Evolutionary conservation across 1,140 invertebrate genomes (phyloP).

Genomic region (Atta cephalotes): DNA sequence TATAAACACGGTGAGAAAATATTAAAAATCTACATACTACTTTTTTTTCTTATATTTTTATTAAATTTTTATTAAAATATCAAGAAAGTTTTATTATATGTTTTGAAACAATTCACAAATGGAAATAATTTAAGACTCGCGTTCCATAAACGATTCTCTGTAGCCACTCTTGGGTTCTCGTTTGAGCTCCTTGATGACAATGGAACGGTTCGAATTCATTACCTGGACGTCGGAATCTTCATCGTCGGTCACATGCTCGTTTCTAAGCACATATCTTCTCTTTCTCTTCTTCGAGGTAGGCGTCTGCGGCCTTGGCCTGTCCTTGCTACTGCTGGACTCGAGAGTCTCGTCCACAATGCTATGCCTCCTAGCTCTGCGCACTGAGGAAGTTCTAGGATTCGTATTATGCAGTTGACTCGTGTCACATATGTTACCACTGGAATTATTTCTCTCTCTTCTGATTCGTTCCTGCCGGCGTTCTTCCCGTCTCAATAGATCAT

Average conservation of each 20-base stretch:
- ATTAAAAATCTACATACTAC: background rate
- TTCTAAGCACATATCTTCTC: conserved; percentile 56
- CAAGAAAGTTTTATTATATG: background rate
- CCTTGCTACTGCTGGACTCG: conserved; percentile 68
- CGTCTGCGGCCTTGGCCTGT: conserved; percentile 74
- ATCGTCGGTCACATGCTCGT: conserved; percentile 82
- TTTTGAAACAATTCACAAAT: background rate
- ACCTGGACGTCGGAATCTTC: conserved; percentile 82
- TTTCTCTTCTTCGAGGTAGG: conserved; percentile 75
- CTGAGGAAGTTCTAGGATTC: background rate
- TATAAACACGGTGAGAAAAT: background rate
- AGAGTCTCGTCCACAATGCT: conserved; percentile 60
- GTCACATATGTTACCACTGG: conserved; percentile 43
- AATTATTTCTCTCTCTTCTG: conserved; percentile 61
- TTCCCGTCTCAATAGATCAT: conserved; percentile 79
- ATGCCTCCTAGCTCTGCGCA: conserved; percentile 26
- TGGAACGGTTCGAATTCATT: conserved; percentile 47
- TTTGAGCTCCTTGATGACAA: conserved; percentile 76
- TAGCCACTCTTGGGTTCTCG: conserved; percentile 78
- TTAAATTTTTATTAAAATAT: conserved; percentile 22
- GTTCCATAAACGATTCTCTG: conserved; percentile 57
- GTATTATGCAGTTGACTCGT: background rate
- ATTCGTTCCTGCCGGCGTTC: conserved; percentile 75
- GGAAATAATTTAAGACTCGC: conserved; percentile 55
- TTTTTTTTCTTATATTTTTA: background rate